Evolutionary conservation across 2,113 vertebrate species (phyloP).

Genomic region (Procavia capensis): DNA sequence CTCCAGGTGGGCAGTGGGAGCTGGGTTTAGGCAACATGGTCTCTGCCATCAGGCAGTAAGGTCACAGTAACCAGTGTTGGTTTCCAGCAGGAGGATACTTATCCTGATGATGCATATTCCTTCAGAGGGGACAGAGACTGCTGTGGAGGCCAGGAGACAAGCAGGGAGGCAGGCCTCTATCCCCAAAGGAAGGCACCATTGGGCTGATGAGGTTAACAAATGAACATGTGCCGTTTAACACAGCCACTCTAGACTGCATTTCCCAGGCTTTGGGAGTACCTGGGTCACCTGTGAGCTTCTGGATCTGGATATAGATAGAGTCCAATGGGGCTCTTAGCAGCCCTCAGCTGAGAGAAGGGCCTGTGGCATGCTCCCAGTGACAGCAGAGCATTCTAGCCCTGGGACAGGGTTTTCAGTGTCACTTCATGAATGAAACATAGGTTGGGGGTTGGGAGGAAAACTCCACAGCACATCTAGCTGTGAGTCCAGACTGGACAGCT

Average conservation of each 20-base stretch:
- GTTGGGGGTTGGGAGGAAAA: fast-evolving
- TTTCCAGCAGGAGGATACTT: neutral
- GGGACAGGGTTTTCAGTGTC: fast-evolving
- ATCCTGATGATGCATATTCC: neutral
- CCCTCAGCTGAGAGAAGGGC: neutral
- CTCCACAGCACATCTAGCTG: neutral
- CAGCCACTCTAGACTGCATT: neutral
- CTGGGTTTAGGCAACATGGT: too few species aligned
- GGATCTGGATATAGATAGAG: neutral
- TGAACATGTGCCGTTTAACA: neutral
- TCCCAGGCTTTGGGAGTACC: neutral
- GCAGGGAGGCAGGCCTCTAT: fast-evolving
- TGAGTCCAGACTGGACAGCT: too few species aligned
- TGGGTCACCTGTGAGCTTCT: neutral
- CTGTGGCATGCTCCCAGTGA: neutral
- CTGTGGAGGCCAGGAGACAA: neutral
- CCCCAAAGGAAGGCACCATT: neutral
- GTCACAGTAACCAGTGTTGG: neutral
- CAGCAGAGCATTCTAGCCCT: neutral
- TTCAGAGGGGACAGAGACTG: neutral
- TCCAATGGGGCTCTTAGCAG: neutral
- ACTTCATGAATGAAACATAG: neutral
- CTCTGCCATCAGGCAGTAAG: too few species aligned
- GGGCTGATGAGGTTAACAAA: neutral
- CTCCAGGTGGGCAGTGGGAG: neutral